These are phyloP conservation scores for Leptinotarsa peninsularis DNA, from an alignment of 2,888 invertebrate species.

Conservation along the genomic window DNA sequence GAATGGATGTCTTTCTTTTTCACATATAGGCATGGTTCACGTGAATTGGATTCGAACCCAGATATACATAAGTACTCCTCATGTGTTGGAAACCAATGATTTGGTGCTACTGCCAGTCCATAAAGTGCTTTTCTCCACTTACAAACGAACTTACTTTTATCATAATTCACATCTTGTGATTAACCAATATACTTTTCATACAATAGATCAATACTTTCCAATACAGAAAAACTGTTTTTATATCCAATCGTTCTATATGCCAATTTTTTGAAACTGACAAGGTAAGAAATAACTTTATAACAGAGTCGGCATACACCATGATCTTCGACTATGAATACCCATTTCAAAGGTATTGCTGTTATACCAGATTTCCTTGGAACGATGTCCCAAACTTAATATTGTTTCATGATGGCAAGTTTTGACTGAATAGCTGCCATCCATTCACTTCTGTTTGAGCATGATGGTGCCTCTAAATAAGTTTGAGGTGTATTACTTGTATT, in stretches of 20 bases:
- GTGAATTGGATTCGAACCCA: not conserved
- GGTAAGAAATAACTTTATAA: not conserved
- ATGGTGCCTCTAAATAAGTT: constrained; percentile 5
- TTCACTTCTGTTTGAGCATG: constrained; percentile 6
- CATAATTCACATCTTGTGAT: not conserved
- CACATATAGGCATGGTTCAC: not conserved
- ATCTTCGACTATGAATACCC: not conserved
- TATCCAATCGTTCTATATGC: not conserved
- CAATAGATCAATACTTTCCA: not conserved
- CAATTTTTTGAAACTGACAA: not conserved
- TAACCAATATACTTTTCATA: not conserved
- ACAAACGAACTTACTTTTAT: not conserved
- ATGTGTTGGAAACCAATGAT: not conserved
- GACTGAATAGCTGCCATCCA: not conserved
- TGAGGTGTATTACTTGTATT: not conserved
- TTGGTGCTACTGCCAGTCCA: not conserved
- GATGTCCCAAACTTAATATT: not conserved
- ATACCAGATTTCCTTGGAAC: not conserved
- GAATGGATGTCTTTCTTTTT: not conserved
- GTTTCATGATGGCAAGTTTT: not conserved
- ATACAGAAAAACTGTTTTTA: too few relatives aligned
- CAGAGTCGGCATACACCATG: not conserved
- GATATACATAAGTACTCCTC: not conserved
- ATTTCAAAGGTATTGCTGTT: constrained; percentile 4
- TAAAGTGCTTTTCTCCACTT: not conserved